phyloP scores from a whole-genome alignment of 2,113 vertebrate species.

The Hippocampus zosterae region DNA sequence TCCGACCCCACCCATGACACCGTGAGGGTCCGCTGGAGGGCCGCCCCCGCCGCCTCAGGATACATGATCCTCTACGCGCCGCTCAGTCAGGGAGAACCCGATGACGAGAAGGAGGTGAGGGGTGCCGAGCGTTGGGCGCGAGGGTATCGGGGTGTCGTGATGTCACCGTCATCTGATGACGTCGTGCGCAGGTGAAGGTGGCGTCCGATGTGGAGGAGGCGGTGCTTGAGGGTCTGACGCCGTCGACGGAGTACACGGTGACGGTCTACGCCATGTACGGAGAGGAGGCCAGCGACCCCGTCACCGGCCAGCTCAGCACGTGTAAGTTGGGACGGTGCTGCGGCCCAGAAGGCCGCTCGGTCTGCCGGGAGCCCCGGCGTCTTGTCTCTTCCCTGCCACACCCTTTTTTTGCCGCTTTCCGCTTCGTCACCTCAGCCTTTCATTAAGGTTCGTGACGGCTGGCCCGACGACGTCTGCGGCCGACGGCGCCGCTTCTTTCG shows the following conservation, averaged over 20 bases:
- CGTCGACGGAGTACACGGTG: slow-evolving; percentile 92
- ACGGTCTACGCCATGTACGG: slow-evolving; percentile 95
- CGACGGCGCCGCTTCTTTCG: background rate
- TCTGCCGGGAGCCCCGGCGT: too few relatives aligned
- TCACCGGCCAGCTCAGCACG: slow-evolving; percentile 91
- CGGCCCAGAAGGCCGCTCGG: too few relatives aligned
- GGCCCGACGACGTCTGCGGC: background rate
- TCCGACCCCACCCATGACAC: slow-evolving; percentile 84
- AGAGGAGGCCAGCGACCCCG: slow-evolving; percentile 95
- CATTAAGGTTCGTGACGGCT: background rate
- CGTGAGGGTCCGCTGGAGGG: slow-evolving; percentile 81
- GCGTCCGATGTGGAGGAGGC: slow-evolving; percentile 79
- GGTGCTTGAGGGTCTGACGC: slow-evolving; percentile 79
- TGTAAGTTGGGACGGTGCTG: slow-evolving; percentile 67
- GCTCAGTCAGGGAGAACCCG: slow-evolving; percentile 79
- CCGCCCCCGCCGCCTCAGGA: slow-evolving; percentile 79
- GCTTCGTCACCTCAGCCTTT: background rate
- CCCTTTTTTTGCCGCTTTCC: too few relatives aligned
- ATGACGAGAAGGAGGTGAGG: slow-evolving; percentile 92
- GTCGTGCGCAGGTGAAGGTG: slow-evolving; percentile 82
- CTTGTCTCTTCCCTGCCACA: too few relatives aligned
- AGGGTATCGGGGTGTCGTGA: too few relatives aligned
- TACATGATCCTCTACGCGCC: slow-evolving; percentile 96
- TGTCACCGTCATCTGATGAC: background rate
- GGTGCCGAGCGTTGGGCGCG: too few relatives aligned